Base-by-base conservation (phyloP, 2,888 invertebrate species). In the Carabus problematicus region DNA sequence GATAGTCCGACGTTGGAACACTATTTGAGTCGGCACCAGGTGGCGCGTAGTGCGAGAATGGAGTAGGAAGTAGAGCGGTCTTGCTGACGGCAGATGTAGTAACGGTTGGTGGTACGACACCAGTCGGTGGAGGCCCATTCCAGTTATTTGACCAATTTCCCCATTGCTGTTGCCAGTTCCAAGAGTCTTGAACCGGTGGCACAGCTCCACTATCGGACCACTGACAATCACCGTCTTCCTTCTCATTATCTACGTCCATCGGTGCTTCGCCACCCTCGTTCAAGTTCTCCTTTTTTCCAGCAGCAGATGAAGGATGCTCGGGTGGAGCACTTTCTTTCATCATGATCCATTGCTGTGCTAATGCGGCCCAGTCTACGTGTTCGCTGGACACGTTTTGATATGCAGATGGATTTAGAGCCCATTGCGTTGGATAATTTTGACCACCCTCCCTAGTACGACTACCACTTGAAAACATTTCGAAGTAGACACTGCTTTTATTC, bases 341-440 rank as follows among this genome's bases (percentile, higher is more conserved):
- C 80, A 93, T 93, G 75, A 98, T 97, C 97, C 98, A 97, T 87
- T 97, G 97, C 79, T 97, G 96, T 29, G 97, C 97, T 77, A 98
- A 84, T 40, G 94, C 91, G 9, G 97, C 97, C 97, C 98, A 98
- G 82, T 98, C 97, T 70, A 97, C 97, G 83, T 92, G 88, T 79
- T 92, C 94, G 76, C 89, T 90, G 75, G 91, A 89, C 81, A 93
- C 86, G 82, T 92, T 91, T 83, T 92, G 92, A 81, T 92, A 94
- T 60, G 91, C 88, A 64, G 90, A 87, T 71, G 93, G 93, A 83
- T 93, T 92, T 71, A 93, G 82, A 61, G 93, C 90, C 92, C 93
- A 94, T 78, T 91, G 89, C 76, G 89, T 88, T 78, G 87, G 87
- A 83, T 86, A 89, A 75, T 87, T 89, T 84, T 81, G 86, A 82